A percentile compares a stretch with the other conserved stretches of the same genome.
Evolutionary conservation across 1,140 invertebrate genomes (phyloP).

Genomic region (Zaprionus gabonicus): DNA sequence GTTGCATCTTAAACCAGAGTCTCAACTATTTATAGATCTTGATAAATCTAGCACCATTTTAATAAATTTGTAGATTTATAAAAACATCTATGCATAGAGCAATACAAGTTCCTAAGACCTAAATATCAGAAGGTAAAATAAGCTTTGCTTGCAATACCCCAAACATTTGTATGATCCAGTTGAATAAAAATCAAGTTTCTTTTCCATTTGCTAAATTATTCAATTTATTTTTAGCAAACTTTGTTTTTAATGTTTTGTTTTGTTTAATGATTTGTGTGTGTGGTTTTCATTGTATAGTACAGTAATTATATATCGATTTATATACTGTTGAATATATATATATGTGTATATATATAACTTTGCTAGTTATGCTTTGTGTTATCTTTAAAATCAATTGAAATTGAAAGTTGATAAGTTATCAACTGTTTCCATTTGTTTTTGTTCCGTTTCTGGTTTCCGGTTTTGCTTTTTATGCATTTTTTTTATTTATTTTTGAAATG

Average conservation of each 20-base stretch:
- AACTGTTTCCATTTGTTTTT: conserved; percentile 20
- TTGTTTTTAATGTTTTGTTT: conserved; percentile 44
- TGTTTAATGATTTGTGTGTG: conserved; percentile 50
- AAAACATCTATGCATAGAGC: no score
- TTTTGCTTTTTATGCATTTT: background rate
- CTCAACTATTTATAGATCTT: no score
- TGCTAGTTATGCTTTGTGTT: conserved; percentile 56
- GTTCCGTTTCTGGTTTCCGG: background rate
- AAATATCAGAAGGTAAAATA: no score
- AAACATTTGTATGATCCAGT: background rate
- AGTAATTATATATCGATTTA: conserved; percentile 63
- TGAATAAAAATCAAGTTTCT: conserved; percentile 25
- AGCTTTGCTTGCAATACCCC: background rate
- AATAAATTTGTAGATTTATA: no score
- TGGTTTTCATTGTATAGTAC: conserved; percentile 63
- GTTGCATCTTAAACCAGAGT: no score
- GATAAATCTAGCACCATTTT: no score
- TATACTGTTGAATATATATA: conserved; percentile 60
- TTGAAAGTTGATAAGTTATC: conserved; percentile 59
- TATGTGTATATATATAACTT: conserved; percentile 65
- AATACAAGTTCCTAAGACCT: no score
- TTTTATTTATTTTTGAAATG: conserved; percentile 10
- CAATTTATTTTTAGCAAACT: conserved; percentile 79
- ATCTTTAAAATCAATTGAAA: conserved; percentile 60
- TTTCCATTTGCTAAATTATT: conserved; percentile 80